phyloP scores from a whole-genome alignment of 1,140 invertebrate species.

The Bombus haemorrhoidalis region DNA sequence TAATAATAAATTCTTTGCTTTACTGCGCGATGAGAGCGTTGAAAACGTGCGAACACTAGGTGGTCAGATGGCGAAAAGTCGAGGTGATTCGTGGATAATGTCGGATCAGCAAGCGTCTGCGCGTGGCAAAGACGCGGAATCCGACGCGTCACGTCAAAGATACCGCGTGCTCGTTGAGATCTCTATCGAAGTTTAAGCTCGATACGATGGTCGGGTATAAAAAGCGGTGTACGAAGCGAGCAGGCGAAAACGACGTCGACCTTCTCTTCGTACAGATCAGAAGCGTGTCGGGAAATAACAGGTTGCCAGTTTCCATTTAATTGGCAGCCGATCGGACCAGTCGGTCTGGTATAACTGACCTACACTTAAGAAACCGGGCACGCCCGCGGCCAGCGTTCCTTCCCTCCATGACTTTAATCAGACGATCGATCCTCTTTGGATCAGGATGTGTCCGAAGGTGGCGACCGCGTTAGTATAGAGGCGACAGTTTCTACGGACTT shows the following conservation, averaged over 20 bases:
- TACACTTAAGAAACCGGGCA: constrained; percentile 58
- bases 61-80: not conserved
- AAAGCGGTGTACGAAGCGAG: not conserved
- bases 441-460: not conserved
- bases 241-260: constrained; percentile 46
- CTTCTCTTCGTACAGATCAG: constrained; percentile 47
- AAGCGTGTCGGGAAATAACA: constrained; percentile 66
- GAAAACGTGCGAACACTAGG: not conserved
- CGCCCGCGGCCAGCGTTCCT: not conserved
- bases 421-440: not conserved
- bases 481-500: constrained; percentile 3
- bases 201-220: not conserved
- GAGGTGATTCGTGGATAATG: not conserved
- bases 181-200: constrained; percentile 22
- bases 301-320: constrained; percentile 65
- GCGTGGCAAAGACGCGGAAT: constrained; percentile 6
- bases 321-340: constrained; percentile 67
- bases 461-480: not conserved
- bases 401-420: too few species aligned
- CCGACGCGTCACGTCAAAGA: not conserved
- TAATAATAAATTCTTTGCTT: not conserved
- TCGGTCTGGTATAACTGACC: constrained; percentile 73
- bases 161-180: constrained; percentile 25
- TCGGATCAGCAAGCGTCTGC: not conserved
- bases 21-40: not conserved